phyloP scores from a whole-genome alignment of 2,888 invertebrate genomes.

The Trissonchulus sp. region DNA sequence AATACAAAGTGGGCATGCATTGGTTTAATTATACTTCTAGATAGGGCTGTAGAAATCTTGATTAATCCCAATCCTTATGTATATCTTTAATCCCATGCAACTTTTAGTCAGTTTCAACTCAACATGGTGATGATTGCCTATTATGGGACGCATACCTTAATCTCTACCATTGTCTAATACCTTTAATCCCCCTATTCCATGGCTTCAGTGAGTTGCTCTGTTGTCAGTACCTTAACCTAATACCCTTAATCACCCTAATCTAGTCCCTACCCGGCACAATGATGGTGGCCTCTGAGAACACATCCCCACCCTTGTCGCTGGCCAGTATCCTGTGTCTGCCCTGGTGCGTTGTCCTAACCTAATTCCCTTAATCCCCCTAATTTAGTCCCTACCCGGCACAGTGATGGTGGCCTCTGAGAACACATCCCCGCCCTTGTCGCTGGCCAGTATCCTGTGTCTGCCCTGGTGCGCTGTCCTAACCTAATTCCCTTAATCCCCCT shows the following conservation, averaged over 20 bases:
- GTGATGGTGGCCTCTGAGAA: conserved; percentile 11
- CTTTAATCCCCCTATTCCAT: neutral
- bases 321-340: neutral
- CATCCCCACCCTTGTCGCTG: conserved; percentile 10
- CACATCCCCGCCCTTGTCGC: conserved; percentile 2
- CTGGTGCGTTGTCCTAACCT: neutral
- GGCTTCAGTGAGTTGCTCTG: neutral
- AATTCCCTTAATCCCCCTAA: neutral
- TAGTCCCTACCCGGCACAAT: neutral
- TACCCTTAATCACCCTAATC: neutral
- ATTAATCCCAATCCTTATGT: no score
- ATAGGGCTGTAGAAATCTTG: no score
- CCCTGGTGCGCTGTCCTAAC: no score
- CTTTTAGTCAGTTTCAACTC: neutral
- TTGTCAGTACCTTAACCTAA: no score
- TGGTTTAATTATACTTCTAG: no score
- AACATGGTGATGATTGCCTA: neutral
- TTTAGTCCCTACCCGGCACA: neutral
- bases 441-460: neutral
- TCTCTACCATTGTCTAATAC: conserved; percentile 12
- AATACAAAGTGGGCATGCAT: no score
- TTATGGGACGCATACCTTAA: no score
- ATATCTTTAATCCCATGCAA: no score
- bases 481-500: neutral
- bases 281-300: neutral